These are phyloP conservation scores for Helicoverpa assulta DNA, from an alignment of 2,888 invertebrate genomes.

Conservation along the genomic window DNA sequence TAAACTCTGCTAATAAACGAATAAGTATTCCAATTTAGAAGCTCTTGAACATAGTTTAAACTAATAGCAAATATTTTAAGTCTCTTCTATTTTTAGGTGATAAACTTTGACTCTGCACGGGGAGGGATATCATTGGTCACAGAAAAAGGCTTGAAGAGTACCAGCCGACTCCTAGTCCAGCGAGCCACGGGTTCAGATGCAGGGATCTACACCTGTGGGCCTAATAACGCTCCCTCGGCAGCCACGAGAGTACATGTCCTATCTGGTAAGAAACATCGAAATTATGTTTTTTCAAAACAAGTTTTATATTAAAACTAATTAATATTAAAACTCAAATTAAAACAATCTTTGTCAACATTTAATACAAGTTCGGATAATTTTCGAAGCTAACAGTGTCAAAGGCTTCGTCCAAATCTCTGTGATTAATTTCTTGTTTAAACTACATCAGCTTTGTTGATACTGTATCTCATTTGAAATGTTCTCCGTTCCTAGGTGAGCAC, in stretches of 20 bases:
- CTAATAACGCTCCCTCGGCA: constrained; percentile 95
- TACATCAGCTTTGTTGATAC: not conserved
- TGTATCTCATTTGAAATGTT: constrained; percentile 23
- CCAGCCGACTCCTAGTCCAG: constrained; percentile 95
- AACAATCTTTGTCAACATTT: not conserved
- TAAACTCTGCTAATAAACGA: not conserved
- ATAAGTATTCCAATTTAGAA: not conserved
- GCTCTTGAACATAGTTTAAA: not conserved
- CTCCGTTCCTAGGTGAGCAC: constrained; percentile 80
- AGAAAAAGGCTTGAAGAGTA: constrained; percentile 95
- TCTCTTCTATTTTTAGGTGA: constrained; percentile 88
- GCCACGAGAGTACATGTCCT: constrained; percentile 95
- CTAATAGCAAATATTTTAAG: not conserved
- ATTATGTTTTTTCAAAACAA: fast-evolving
- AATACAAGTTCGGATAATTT: not conserved
- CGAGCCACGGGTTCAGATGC: constrained; percentile 95
- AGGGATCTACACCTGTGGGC: constrained; percentile 96
- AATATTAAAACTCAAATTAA: not conserved
- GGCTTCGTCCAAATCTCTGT: constrained; percentile 26
- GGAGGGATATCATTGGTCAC: constrained; percentile 97
- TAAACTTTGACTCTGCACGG: constrained; percentile 97
- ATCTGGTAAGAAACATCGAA: constrained; percentile 91
- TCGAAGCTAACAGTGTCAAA: constrained; percentile 8
- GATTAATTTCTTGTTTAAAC: not conserved
- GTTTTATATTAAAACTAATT: not conserved